phyloP scores from a whole-genome alignment of 1,140 invertebrate species.

The Drosophila yakuba region DNA sequence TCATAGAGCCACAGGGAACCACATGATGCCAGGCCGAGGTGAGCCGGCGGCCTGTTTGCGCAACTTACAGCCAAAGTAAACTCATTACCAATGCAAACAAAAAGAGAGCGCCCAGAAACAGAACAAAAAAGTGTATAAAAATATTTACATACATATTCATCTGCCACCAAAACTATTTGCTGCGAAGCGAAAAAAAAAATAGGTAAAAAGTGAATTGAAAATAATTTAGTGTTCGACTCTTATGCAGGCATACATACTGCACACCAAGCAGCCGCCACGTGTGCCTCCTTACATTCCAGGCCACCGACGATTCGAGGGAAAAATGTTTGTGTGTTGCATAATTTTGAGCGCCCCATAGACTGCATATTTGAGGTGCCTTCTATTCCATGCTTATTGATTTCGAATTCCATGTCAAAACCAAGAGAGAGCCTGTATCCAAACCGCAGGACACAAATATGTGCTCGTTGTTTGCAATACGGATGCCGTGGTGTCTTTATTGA shows the following conservation, averaged over 20 bases:
- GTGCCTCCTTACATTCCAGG: not conserved
- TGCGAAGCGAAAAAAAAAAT: constrained; percentile 40
- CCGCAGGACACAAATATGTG: constrained; percentile 45
- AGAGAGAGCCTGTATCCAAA: constrained; percentile 8
- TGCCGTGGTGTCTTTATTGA: constrained; percentile 55
- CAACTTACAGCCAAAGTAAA: constrained; percentile 81
- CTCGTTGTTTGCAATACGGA: constrained; percentile 41
- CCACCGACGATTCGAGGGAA: constrained; percentile 5
- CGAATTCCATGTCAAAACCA: constrained; percentile 28
- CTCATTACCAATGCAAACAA: constrained; percentile 83
- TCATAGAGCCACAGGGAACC: constrained; percentile 9
- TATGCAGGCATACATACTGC: constrained; percentile 24
- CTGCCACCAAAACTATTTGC: constrained; percentile 63
- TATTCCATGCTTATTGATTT: constrained; percentile 23
- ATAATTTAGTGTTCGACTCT: constrained; percentile 65
- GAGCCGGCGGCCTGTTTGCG: constrained; percentile 70
- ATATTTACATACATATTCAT: constrained; percentile 17
- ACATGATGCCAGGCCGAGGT: constrained; percentile 26
- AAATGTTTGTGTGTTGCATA: constrained; percentile 45
- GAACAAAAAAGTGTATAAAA: constrained; percentile 38
- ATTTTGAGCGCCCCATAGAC: constrained; percentile 29
- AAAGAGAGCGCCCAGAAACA: constrained; percentile 63
- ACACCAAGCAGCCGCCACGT: constrained; percentile 47
- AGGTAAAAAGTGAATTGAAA: constrained; percentile 54
- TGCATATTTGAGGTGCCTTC: constrained; percentile 28